A percentile compares a stretch with the other conserved stretches of the same genome.
phyloP scores from a whole-genome alignment of 2,797 vertebrate genomes.

The Ambastaia sidthimunki region DNA sequence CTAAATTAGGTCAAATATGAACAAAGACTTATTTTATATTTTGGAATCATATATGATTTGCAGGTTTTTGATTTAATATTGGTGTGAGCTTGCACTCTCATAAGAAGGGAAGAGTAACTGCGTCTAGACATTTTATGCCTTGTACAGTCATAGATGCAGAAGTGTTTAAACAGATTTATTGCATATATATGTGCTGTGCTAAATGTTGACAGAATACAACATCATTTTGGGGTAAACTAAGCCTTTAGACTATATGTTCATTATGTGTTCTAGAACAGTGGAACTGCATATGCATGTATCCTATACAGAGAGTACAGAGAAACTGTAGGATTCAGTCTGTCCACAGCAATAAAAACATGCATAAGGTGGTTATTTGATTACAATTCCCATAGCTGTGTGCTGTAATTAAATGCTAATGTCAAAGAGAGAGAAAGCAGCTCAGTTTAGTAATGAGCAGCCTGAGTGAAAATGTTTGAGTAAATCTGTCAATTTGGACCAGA shows the following conservation, averaged over 20 bases:
- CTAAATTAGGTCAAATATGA: conserved; percentile 18
- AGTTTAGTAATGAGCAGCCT: conserved; percentile 28
- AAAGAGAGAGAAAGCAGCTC: not conserved
- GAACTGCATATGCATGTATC: not conserved
- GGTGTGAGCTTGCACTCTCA: not conserved
- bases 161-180: too few species aligned
- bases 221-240: too few species aligned
- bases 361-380: conserved; percentile 22
- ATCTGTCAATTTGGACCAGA: conserved; percentile 21
- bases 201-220: not conserved
- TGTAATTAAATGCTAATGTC: conserved; percentile 37
- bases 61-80: not conserved
- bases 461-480: conserved; percentile 30
- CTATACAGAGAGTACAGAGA: conserved; percentile 4
- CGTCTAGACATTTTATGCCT: not conserved
- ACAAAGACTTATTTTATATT: conserved; percentile 24
- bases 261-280: too few species aligned
- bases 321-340: conserved; percentile 12
- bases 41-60: not conserved
- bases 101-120: not conserved
- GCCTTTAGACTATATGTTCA: too few species aligned
- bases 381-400: conserved; percentile 19
- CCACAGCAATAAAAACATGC: conserved; percentile 43
- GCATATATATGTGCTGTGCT: not conserved
- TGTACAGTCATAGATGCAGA: not conserved